Base-by-base conservation (phyloP, 2,888 invertebrate species). In the Tipula helvola region DNA sequence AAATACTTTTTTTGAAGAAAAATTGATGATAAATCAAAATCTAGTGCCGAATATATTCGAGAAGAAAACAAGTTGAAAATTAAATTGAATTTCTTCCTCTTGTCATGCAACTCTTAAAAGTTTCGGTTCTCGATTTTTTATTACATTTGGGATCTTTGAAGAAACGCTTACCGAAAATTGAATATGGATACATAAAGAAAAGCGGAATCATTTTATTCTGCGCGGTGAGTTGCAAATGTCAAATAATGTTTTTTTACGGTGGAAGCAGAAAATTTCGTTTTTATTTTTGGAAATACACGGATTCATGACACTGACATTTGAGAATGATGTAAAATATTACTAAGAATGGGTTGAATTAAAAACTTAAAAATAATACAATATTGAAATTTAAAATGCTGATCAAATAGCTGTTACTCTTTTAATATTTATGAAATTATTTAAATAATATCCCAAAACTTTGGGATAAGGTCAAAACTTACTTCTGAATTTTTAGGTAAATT, bases 11-110 rank as follows among this genome's bases (percentile, higher is more conserved):
- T 28, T 28, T 71, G 71, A 71, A 71, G 71, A 71, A 71, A 71
- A 71, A 71, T 71, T 71, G 71, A 71, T 71, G 71, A 71, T 71
- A 71, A 71, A 71, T 71, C 71, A 71, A 71, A 71, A 71, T 71
- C 71, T 71, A 28, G 18, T 57, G 28, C 71, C 71, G 71, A 71
- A 2, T 71, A 57, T 57, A 16, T 57, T 28, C 28, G 71, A 71
- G 28, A 71, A 28, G 28, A 71, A 71, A 71, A 71, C 71, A 71
- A 71, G 28, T 71, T 71, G 71, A 10, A 71, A 71, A 71, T 71
- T 71, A 71, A 71, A 71, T 71, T 71, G 71, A 71, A 71, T 71
- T 28, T 71, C 71, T 71, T 71, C 28, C 28, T 71, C 71, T 71
- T 71, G 71, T 71, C 71, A 71, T 71, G 71, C 71, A 71, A 71